Conservation (phyloP, 2,113 vertebrate species). For the Mionectes macconnelli region DNA sequence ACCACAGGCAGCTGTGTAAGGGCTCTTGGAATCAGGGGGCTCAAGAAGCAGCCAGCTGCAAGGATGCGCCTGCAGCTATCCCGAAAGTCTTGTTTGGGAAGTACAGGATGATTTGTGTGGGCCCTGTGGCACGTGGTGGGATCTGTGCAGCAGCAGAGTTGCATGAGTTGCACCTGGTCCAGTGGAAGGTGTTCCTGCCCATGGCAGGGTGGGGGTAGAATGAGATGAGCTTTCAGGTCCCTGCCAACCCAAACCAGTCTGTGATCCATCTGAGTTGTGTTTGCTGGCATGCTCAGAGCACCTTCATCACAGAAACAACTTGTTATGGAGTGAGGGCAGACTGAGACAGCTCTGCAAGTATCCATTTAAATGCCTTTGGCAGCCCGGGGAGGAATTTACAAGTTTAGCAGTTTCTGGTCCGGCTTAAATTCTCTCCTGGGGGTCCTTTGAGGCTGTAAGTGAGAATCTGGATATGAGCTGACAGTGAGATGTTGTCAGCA, state of each 20-base stretch:
- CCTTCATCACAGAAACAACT: not conserved
- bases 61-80: not conserved
- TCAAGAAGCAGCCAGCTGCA: not conserved
- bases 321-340: not conserved
- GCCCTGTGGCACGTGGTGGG: not conserved
- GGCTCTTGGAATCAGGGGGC: not conserved
- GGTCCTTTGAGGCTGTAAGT: not conserved
- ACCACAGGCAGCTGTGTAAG: accelerated
- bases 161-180: not conserved
- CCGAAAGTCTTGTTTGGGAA: not conserved
- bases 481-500: not conserved
- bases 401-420: not conserved
- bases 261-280: not conserved
- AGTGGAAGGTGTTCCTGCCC: not conserved
- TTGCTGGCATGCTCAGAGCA: not conserved
- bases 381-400: not conserved
- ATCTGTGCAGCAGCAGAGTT: not conserved
- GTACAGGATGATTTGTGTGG: not conserved
- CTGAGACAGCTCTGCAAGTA: not conserved
- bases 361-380: not conserved
- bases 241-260: not conserved
- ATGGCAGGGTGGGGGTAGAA: not conserved
- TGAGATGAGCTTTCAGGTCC: not conserved
- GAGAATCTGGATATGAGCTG: not conserved
- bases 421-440: not conserved